Evolutionary conservation across 2,113 vertebrate genomes (phyloP), one percentile per base, ranked within the genome.

Genomic region (Oriolus oriolus): DNA sequence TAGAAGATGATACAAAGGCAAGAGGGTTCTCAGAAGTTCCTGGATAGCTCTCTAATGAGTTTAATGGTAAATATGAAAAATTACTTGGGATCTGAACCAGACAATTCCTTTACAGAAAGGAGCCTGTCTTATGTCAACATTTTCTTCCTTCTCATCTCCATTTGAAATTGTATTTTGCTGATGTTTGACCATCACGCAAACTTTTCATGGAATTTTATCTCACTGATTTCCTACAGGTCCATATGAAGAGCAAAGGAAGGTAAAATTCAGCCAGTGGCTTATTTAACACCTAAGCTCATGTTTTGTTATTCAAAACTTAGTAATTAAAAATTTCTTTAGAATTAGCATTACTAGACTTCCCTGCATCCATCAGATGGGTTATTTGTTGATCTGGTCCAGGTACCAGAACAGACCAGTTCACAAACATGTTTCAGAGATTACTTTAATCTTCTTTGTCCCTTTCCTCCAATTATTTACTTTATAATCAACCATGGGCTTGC

Each of bases 401-500:
- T 75, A 53, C 18, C 11, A 56, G 64, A 84, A 47, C 15, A 53
- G 28, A 22, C 27, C 56, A 42, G 75, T 56, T 75, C 31, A 4
- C 18, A 81, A 78, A 49, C 6, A 35, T 53, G 37, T 94, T 84
- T 78, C 64, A 88, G 60, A 94, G 4, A 64, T 86, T 81, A 64
- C 45, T 69, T 61, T 69, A 74, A 90, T 74, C 77, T 9, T 44
- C 22, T 93, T 73, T 90, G 42, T 74, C 92, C 91, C 71, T 90
- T 88, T 90, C 26, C 47, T 74, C 68, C 52, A 82, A 49, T 88
- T 90, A 94, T 93, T 96, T 95, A 23, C 57, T 93, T 88, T 87
- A 84, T 56, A 89, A 90, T 89, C 73, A 93, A 2, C 76, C 54
- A 69, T n/a, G 37, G 56, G 13, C 35, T 68, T 61, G 69, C 83